Percentiles rank a stretch among this genome's conserved stretches.
Conservation (phyloP, 2,888 invertebrate genomes). For the Coleophora flavipennella region DNA sequence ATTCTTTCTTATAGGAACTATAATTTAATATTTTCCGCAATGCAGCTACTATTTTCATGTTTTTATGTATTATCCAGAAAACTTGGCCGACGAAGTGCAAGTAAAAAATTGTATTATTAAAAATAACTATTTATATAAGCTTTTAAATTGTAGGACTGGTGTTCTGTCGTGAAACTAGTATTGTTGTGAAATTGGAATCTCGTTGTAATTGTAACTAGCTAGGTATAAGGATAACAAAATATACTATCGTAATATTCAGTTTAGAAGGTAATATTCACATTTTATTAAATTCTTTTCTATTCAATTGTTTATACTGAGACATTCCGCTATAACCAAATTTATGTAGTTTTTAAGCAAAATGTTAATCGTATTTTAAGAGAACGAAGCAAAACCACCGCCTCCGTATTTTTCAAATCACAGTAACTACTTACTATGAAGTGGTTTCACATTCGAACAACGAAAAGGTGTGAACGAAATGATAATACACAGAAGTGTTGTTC, state of each 20-base stretch:
- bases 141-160: conserved; percentile 1
- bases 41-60: conserved; percentile 19
- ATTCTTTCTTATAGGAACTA: too few relatives aligned
- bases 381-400: conserved; percentile 40
- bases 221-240: not conserved
- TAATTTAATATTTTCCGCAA: conserved; percentile 1
- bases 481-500: too few relatives aligned
- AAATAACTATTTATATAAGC: not conserved
- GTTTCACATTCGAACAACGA: too few relatives aligned
- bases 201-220: not conserved
- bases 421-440: too few relatives aligned
- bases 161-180: conserved; percentile 1
- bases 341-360: conserved; percentile 14
- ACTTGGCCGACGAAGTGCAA: conserved; percentile 34
- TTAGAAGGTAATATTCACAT: too few relatives aligned
- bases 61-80: conserved; percentile 5
- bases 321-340: conserved; percentile 37
- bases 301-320: conserved; percentile 31
- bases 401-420: not conserved
- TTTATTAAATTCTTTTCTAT: not conserved
- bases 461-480: too few relatives aligned
- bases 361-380: conserved; percentile 13
- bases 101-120: conserved; percentile 9
- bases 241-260: too few relatives aligned
- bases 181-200: not conserved